Evolutionary conservation across 2,888 invertebrate species (phyloP), one percentile per base, ranked within the genome.

Genomic region (Chymomyza caudatula): DNA sequence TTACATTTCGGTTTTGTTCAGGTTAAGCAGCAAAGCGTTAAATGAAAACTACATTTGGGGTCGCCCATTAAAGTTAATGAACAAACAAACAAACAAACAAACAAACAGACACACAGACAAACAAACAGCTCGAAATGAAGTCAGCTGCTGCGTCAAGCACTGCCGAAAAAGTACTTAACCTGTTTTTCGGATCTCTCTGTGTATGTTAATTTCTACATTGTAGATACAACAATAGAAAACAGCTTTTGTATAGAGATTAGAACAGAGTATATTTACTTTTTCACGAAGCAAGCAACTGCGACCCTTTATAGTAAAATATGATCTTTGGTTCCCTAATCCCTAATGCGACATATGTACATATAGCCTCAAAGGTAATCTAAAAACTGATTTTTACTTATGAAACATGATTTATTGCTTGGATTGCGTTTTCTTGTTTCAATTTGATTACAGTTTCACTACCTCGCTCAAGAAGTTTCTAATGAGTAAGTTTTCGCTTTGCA

Each of bases 151-250:
- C 69, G 47, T 15, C 4, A 15, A 47, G 29, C 29, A 47, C 29
- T 56, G 51, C 68, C 68, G 55, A 73, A 73, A 80, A 79, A 85
- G 80, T 80, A 85, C 83, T 80, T 83, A 80, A 80, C 80, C 80
- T 80, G 80, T 80, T 80, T 77, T 79, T 17, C 1, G 44, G 17
- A 11, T 70, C 19, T 72, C 47, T 73, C 59, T 67, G 37, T 73
- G 20, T 71, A 82, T 80, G 79, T 72, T 77, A 82, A 80, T 85
- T 82, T 82, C 77, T 69, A 75, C 67, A 85, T 69, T 69, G 80
- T 65, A 79, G 43, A 54, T 43, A 47, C 54, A 61, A 47, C 54
- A 61, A 47, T 54, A 29, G 76, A 69, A n/a, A 37, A 37, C 29
- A 11, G 29, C 11, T 37, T 37, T 37, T 37, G 29, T 37, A 37